phyloP scores from a whole-genome alignment of 2,797 vertebrate species.

The Lerista edwardsae region DNA sequence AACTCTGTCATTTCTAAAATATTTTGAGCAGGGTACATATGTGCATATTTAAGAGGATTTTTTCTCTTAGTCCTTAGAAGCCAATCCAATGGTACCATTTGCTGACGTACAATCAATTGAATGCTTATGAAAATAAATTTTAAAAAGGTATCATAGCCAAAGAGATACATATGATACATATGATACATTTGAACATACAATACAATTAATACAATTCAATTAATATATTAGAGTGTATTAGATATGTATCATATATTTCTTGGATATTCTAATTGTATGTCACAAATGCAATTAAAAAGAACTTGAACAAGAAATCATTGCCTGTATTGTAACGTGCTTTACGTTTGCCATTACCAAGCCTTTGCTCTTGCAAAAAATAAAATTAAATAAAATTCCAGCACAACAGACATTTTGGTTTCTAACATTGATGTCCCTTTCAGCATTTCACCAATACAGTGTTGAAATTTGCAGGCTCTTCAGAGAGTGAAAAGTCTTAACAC shows the following conservation, averaged over 20 bases:
- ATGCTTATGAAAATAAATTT: neutral
- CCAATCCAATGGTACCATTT: neutral
- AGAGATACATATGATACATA: neutral
- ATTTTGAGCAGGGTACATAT: neutral
- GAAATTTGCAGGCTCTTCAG: constrained; percentile 42
- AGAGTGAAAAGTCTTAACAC: constrained; percentile 54
- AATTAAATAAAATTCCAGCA: constrained; percentile 12
- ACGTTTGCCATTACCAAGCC: constrained; percentile 14
- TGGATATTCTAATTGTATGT: constrained; percentile 29
- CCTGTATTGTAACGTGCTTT: constrained; percentile 24
- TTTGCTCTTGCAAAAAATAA: constrained; percentile 45
- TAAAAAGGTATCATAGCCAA: constrained; percentile 8
- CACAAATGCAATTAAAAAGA: constrained; percentile 30
- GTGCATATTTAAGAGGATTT: neutral
- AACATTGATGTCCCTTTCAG: constrained; percentile 40
- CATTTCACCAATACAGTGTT: constrained; percentile 44
- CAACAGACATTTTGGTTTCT: constrained; percentile 33
- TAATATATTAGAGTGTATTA: too few relatives aligned
- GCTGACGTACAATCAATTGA: neutral
- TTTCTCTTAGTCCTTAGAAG: neutral
- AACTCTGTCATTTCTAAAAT: neutral
- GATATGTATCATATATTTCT: constrained; percentile 19
- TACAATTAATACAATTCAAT: neutral
- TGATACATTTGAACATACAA: neutral
- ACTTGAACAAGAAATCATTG: neutral